Conservation (phyloP, 2,888 invertebrate genomes). For the Candidula unifasciata region DNA sequence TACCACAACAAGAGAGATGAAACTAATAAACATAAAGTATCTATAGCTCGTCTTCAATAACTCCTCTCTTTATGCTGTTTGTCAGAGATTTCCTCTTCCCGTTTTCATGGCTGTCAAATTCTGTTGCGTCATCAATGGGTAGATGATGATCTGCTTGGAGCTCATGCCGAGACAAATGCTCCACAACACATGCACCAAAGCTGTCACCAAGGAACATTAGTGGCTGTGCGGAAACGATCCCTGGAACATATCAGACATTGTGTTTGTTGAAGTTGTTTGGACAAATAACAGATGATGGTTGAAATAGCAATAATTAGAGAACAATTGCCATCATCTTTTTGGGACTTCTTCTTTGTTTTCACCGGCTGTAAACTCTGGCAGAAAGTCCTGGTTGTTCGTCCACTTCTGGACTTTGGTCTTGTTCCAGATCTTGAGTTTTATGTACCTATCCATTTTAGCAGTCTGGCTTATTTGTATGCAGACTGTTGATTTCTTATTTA, state of each 20-base stretch:
- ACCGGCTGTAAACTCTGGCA: no score
- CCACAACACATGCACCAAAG: conserved; percentile 81
- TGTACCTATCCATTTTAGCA: no score
- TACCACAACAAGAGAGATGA: neutral
- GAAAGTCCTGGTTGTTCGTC: no score
- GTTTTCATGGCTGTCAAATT: conserved; percentile 51
- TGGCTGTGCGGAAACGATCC: conserved; percentile 81
- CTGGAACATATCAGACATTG: conserved; percentile 68
- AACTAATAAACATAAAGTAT: neutral
- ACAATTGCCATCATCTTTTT: no score
- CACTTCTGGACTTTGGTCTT: no score
- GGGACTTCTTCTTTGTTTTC: no score
- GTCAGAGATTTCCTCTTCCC: conserved; percentile 50
- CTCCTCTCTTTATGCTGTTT: conserved; percentile 41
- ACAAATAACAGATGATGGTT: no score
- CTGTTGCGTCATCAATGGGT: conserved; percentile 52
- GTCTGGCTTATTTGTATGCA: no score
- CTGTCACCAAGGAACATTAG: conserved; percentile 82
- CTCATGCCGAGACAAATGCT: conserved; percentile 79
- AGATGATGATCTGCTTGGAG: conserved; percentile 70
- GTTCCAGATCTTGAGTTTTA: no score
- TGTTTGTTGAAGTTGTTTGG: no score
- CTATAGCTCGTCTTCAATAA: conserved; percentile 45
- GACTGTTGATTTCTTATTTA: no score
- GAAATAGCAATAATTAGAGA: no score